Conservation (phyloP, 2,888 invertebrate species). For the Lithodes maja region DNA sequence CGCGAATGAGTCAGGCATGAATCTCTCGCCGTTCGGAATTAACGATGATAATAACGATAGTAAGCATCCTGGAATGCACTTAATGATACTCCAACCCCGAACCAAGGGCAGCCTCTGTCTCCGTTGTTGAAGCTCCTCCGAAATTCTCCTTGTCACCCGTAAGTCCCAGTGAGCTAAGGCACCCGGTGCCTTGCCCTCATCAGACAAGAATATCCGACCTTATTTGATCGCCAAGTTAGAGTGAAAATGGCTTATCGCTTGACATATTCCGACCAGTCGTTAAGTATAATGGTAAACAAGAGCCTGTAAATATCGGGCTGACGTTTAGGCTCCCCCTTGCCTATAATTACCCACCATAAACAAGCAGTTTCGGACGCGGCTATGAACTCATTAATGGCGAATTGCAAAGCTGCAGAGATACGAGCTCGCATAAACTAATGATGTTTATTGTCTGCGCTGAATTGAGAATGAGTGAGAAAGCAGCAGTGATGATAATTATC, state of each 20-base stretch:
- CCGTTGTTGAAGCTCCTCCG: too few species aligned
- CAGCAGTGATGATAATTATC: slow-evolving; percentile 65
- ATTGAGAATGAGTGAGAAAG: slow-evolving; percentile 67
- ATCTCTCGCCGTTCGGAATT: too few species aligned
- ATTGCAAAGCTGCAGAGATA: slow-evolving; percentile 67
- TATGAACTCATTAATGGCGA: slow-evolving; percentile 66
- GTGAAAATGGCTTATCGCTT: slow-evolving; percentile 66
- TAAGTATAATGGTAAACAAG: slow-evolving; percentile 65
- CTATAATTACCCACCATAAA: slow-evolving; percentile 65
- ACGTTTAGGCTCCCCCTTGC: slow-evolving; percentile 59
- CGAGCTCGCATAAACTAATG: slow-evolving; percentile 67
- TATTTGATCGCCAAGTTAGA: slow-evolving; percentile 60
- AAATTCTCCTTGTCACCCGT: slow-evolving; percentile 42
- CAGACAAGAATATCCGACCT: slow-evolving; percentile 54
- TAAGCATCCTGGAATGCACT: too few species aligned
- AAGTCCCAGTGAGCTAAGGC: slow-evolving; percentile 25
- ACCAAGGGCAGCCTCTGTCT: too few species aligned
- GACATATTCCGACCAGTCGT: slow-evolving; percentile 64
- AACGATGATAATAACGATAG: too few species aligned
- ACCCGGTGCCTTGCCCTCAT: neutral
- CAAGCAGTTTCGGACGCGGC: slow-evolving; percentile 65
- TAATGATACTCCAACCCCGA: too few species aligned
- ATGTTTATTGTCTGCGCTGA: slow-evolving; percentile 67
- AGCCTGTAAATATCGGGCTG: slow-evolving; percentile 65
- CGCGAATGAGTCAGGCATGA: too few species aligned